phyloP scores from a whole-genome alignment of 2,113 vertebrate genomes.

The Tautogolabrus adspersus region DNA sequence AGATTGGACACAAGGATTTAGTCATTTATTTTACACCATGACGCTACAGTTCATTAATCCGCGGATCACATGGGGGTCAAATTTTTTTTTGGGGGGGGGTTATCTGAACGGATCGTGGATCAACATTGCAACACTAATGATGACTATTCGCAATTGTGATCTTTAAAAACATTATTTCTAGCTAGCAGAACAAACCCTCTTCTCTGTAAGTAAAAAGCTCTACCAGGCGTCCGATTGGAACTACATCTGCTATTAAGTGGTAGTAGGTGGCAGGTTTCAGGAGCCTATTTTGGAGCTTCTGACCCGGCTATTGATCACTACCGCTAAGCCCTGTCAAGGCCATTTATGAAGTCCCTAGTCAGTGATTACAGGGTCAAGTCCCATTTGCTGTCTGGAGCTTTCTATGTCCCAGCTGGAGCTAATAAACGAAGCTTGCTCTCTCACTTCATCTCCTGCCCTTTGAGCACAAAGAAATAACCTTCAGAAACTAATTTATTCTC shows the following conservation, averaged over 20 bases:
- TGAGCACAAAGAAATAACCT: conserved; percentile 68
- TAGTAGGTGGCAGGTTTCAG: not conserved
- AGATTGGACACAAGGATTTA: no score
- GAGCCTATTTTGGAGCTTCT: not conserved
- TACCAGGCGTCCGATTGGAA: not conserved
- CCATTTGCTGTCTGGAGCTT: conserved; percentile 11
- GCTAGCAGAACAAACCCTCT: no score
- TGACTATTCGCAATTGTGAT: no score
- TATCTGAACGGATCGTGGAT: no score
- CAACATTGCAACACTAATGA: not conserved
- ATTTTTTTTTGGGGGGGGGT: no score
- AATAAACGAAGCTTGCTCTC: conserved; percentile 28
- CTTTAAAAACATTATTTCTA: no score
- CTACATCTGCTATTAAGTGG: not conserved
- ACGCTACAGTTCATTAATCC: no score
- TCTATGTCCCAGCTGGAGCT: conserved; percentile 20
- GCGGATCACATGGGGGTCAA: no score
- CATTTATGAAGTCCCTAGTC: conserved; percentile 6
- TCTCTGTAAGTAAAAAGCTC: no score
- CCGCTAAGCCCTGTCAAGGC: not conserved
- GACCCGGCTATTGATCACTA: conserved; percentile 31
- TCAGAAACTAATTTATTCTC: conserved; percentile 68
- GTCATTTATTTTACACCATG: no score
- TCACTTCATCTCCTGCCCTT: conserved; percentile 46
- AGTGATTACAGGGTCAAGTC: conserved; percentile 31